Evolutionary conservation across 2,113 vertebrate genomes (phyloP).

Genomic region (Tympanuchus pallidicinctus): DNA sequence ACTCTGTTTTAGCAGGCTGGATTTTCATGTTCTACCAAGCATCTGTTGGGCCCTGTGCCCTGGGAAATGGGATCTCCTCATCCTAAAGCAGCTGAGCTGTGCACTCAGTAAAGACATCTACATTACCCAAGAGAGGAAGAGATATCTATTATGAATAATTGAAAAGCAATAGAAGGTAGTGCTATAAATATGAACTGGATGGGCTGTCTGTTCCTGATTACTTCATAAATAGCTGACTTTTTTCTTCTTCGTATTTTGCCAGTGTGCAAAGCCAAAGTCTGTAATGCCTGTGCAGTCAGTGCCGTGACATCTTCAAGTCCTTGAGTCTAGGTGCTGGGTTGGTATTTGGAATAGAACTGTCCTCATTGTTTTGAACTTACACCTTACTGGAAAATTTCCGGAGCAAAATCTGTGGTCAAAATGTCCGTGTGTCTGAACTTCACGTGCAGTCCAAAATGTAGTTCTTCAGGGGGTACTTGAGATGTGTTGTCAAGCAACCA

Average conservation of each 20-base stretch:
- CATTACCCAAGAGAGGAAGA: neutral
- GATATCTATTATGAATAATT: constrained; percentile 8
- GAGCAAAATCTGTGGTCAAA: neutral
- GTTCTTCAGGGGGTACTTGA: neutral
- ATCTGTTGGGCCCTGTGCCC: neutral
- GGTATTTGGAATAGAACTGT: neutral
- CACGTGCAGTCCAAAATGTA: neutral
- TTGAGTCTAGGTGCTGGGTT: neutral
- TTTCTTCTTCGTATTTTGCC: neutral
- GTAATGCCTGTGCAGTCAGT: neutral
- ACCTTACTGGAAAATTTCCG: neutral
- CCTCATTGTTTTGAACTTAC: neutral
- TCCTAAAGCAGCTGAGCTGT: neutral
- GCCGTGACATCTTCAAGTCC: neutral
- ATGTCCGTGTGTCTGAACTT: neutral
- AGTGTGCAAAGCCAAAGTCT: neutral
- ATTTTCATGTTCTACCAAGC: neutral
- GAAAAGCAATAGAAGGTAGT: neutral
- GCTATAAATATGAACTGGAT: neutral
- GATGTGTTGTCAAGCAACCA: neutral
- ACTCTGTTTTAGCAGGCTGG: neutral
- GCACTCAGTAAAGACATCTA: neutral
- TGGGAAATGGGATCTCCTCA: neutral
- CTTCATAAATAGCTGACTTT: neutral
- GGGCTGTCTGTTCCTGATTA: neutral